Percentiles rank a stretch among this genome's conserved stretches.
Conservation (phyloP, 2,113 vertebrate genomes). For the Stegastes partitus region DNA sequence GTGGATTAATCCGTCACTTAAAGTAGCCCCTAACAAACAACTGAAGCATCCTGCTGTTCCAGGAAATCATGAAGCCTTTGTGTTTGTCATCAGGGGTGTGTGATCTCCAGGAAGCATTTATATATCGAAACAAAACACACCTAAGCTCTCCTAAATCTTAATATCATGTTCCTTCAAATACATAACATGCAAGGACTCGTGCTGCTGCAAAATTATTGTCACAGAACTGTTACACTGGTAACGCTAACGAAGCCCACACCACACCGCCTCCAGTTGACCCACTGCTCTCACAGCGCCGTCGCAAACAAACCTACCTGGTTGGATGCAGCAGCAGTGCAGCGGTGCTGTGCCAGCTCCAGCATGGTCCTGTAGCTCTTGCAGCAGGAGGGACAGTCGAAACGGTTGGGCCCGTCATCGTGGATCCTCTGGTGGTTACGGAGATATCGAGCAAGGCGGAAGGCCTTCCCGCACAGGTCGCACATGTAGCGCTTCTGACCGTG, state of each 20-base stretch:
- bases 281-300: background rate
- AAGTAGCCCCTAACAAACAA: no score
- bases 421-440: conserved; percentile 87
- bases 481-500: conserved; percentile 87
- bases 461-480: conserved; percentile 86
- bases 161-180: background rate
- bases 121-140: background rate
- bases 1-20: no score
- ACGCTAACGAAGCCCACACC: background rate
- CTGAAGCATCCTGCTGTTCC: no score
- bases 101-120: background rate
- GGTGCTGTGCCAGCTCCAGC: conserved; percentile 85
- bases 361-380: conserved; percentile 88
- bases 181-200: background rate
- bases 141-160: background rate
- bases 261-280: no score
- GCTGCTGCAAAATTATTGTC: background rate
- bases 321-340: conserved; percentile 73
- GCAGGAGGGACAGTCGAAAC: conserved; percentile 88
- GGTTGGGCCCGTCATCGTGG: conserved; percentile 85
- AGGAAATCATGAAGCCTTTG: background rate
- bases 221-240: background rate
- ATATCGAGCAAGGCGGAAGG: conserved; percentile 86
- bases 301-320: conserved; percentile 75
- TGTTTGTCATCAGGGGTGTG: background rate